A percentile compares a stretch with the other conserved stretches of the same genome.
phyloP scores from a whole-genome alignment of 2,113 vertebrate genomes.

The Pandion haliaetus region DNA sequence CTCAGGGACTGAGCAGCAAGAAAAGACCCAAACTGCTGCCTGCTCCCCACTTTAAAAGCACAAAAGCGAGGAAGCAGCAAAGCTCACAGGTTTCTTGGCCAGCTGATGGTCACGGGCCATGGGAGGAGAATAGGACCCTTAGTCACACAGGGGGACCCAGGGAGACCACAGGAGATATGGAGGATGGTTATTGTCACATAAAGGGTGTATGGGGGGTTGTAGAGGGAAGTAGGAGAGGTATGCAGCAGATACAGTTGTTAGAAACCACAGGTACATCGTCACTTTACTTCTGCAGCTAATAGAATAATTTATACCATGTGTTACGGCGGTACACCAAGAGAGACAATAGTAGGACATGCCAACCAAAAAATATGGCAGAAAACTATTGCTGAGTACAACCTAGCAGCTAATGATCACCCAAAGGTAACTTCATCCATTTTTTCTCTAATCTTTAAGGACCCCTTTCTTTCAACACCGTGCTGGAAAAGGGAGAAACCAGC shows the following conservation, averaged over 20 bases:
- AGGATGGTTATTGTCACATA: background rate
- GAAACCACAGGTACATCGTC: background rate
- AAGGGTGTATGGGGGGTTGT: no score
- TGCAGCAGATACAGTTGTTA: rapidly evolving
- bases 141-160: no score
- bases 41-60: background rate
- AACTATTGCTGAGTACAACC: background rate
- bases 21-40: background rate
- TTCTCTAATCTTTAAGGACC: slow-evolving; percentile 51
- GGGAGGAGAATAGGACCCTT: background rate
- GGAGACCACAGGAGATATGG: background rate
- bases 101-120: background rate
- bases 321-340: no score
- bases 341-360: rapidly evolving
- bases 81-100: background rate
- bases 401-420: background rate
- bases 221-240: background rate
- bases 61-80: background rate
- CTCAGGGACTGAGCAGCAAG: background rate
- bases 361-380: background rate
- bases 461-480: slow-evolving; percentile 29
- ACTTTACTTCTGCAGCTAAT: background rate
- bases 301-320: background rate
- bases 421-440: background rate
- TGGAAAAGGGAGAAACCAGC: slow-evolving; percentile 62